phyloP scores from a whole-genome alignment of 92 coral and sea anemone species.

The Diadumene lineata region DNA sequence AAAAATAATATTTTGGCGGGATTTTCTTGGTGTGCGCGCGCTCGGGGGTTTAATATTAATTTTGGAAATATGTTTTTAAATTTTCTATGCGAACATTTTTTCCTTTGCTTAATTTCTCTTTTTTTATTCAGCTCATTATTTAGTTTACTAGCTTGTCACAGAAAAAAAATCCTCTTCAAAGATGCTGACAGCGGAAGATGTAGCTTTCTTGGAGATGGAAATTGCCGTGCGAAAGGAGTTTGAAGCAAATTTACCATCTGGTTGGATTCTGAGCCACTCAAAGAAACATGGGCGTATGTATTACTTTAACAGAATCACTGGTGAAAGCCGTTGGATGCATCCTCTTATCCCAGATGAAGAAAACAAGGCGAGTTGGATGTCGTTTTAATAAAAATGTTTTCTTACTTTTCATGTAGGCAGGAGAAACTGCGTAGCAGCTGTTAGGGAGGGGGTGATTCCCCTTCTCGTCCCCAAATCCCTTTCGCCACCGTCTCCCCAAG shows the following conservation, averaged over 20 bases:
- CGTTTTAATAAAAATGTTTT: too few relatives aligned
- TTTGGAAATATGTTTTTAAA: neutral
- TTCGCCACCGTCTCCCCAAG: too few relatives aligned
- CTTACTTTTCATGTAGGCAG: neutral
- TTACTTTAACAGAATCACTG: conserved; percentile 75
- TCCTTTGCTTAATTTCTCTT: neutral
- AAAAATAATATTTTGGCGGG: too few relatives aligned
- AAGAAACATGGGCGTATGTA: conserved; percentile 73
- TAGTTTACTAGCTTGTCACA: conserved; percentile 1
- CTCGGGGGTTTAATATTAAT: too few relatives aligned
- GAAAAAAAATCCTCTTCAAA: neutral
- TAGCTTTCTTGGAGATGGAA: conserved; percentile 22
- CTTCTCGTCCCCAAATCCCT: too few relatives aligned
- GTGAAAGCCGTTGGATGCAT: conserved; percentile 88
- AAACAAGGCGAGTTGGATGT: conserved; percentile 20
- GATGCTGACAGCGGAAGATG: conserved; percentile 18
- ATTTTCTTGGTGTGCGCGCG: too few relatives aligned
- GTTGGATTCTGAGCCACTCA: conserved; percentile 82
- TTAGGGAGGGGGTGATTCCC: too few relatives aligned
- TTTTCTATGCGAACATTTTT: neutral
- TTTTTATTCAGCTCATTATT: neutral
- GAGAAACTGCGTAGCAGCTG: too few relatives aligned
- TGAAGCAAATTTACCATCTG: conserved; percentile 74
- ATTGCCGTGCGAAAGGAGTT: conserved; percentile 45
- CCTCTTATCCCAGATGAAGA: conserved; percentile 76